Base-by-base conservation (phyloP, 2,797 vertebrate species). In the Pseudochaenichthys georgianus region DNA sequence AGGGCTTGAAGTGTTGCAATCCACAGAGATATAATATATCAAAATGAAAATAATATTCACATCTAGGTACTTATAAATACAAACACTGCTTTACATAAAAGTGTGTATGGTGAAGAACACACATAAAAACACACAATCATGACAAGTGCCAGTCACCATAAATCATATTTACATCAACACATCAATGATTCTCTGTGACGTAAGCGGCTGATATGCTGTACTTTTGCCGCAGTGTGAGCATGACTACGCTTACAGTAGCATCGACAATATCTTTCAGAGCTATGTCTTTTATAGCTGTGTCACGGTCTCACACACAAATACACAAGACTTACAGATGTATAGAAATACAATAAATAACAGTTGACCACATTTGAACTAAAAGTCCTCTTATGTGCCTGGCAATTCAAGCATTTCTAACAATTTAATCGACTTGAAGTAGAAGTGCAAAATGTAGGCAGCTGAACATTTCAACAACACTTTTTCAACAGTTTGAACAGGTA, bases 391-490 rank as follows among this genome's bases (percentile, higher is more conserved):
- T 28, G 16, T 62, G 69, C 42, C 57, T 34, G 54, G 45, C 63
- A 75, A 64, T 60, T 73, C 51, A 59, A 69, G 75, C 66, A 77
- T 79, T 65, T 52, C 51, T 79, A 79, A 79, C 41, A 78, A 51
- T 77, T 83, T 78, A 85, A 83, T 85, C 80, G 75, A 77, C 46
- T 72, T 79, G n/a, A 76, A 69, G 31, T 42, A 42, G 16, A 60
- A 75, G 51, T 53, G 38, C 8, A 67, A 66, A 70, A 76, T 13
- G 0, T 69, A 11, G 48, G 63, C 55, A 42, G 16, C 13, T 41
- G 31, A 77, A 70, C 47, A 38, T 38, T 9, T 43, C 13, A 58
- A 67, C 11, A 57, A 64, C 38, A 64, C 16, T 62, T 51, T 61
- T 46, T 42, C 17, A 59, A 47, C 74, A n/a, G 60, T 45, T 47